Base-by-base conservation (phyloP, 2,888 invertebrate genomes). In the Rutpela maculata region DNA sequence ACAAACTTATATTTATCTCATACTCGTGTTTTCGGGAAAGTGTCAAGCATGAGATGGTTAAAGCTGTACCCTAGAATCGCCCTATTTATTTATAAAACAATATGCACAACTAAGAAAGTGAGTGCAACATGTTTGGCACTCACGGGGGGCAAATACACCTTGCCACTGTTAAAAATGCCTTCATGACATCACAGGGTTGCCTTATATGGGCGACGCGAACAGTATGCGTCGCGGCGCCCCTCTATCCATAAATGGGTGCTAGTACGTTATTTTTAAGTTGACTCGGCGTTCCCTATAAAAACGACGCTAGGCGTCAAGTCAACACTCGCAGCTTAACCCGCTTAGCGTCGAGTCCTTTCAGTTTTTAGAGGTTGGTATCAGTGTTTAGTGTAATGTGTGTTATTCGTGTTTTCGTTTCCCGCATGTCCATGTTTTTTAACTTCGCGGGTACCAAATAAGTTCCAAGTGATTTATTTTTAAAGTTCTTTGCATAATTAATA, bases 231-330 rank as follows among this genome's bases (percentile, higher is more conserved):
- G 85, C 83, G 83, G 81, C 84, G 83, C 83, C 81, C 83, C 85
- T 84, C 88, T 84, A 82, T 79, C 89, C 89, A 87, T 89, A 89
- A 87, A 89, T 88, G 89, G 89, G 82, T 83, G 85, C 86, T 84
- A 81, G 84, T 79, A 75, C 83, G 86, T 86, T 88, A 88, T 88
- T 87, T 87, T 86, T 84, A 85, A 85, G 83, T 84, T 81, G 80
- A 77, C 79, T 83, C 74, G 71, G 76, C 80, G 83, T 74, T 77
- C 77, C 79, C 78, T 85, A 84, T 84, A 83, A 81, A 84, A 84
- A 80, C 80, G 68, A 67, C 69, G 77, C 65, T 38, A 17, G 31
- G 73, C 76, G 62, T 70, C 75, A 50, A 38, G 38, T 17, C 31
- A 35, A 31, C 79, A 81, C 79, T 81, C 81, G 77, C 55, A 76